Evolutionary conservation across 2,888 invertebrate genomes (phyloP).

Genomic region (Drosophila limbata): DNA sequence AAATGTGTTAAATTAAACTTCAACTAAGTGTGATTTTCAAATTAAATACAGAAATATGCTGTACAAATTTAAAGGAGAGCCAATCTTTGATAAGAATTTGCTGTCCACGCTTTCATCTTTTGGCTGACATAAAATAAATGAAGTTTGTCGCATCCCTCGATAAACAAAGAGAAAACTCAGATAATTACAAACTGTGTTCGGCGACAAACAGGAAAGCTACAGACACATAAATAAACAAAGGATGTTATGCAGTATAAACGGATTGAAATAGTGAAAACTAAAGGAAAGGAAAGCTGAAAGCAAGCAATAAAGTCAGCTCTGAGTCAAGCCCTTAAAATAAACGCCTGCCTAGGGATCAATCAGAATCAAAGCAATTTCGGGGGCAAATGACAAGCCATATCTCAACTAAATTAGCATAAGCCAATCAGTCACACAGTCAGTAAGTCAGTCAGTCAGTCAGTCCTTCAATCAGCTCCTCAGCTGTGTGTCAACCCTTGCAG

Average conservation of each 20-base stretch:
- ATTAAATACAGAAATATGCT: background rate
- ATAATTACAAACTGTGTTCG: conserved; percentile 1
- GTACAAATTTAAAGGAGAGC: no score
- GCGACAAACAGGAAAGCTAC: background rate
- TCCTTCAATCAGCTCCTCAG: conserved; percentile 15
- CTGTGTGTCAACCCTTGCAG: conserved; percentile 26
- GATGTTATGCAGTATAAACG: conserved; percentile 33
- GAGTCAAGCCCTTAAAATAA: conserved; percentile 14
- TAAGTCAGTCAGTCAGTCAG: conserved; percentile 7
- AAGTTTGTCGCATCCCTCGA: conserved; percentile 25
- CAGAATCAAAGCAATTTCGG: conserved; percentile 22
- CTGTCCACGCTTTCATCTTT: background rate
- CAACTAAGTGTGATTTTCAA: background rate
- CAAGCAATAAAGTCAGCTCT: conserved; percentile 6
- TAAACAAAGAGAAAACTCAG: conserved; percentile 4
- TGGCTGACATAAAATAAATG: conserved; percentile 30
- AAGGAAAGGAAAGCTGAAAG: background rate
- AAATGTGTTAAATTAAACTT: no score
- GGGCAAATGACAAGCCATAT: conserved; percentile 45
- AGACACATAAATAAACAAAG: conserved; percentile 5
- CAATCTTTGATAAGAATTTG: background rate
- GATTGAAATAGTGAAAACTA: conserved; percentile 22
- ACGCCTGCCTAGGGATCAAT: conserved; percentile 31
- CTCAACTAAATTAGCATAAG: conserved; percentile 60
- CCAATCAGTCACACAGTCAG: conserved; percentile 56